phyloP scores from a whole-genome alignment of 2,113 vertebrate species.

The Psettodes erumei region DNA sequence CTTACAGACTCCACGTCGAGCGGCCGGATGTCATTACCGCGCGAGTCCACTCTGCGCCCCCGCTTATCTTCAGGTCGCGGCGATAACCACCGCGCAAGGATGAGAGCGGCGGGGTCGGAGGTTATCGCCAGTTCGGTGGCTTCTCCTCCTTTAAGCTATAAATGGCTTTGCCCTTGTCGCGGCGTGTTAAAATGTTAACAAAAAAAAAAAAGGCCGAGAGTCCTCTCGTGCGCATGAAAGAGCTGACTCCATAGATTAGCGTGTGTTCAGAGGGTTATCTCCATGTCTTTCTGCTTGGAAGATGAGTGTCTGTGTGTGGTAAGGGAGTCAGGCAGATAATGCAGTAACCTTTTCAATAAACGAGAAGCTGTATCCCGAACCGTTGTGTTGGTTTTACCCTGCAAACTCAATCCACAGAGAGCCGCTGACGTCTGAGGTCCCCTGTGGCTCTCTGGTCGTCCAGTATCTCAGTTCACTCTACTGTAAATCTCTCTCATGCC shows the following conservation, averaged over 20 bases:
- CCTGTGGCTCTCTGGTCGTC: background rate
- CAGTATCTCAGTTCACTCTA: constrained; percentile 15
- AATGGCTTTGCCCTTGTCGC: background rate
- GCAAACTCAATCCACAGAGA: constrained; percentile 26
- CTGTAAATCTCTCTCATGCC: constrained; percentile 16
- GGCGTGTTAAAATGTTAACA: background rate
- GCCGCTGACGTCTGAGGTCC: constrained; percentile 16
- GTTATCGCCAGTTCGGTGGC: constrained; percentile 25
- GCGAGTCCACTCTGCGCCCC: background rate
- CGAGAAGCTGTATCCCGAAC: background rate
- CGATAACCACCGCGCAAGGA: background rate
- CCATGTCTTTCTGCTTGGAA: background rate
- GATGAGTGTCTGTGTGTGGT: constrained; percentile 1
- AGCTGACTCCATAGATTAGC: background rate
- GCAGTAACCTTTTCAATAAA: constrained; percentile 17
- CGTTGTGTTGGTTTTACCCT: constrained; percentile 17
- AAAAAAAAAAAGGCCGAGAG: background rate
- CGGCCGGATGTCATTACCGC: background rate
- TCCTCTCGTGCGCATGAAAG: background rate
- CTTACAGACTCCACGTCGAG: constrained; percentile 9
- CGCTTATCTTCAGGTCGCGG: constrained; percentile 10
- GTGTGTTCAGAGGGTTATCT: background rate
- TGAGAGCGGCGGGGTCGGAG: constrained; percentile 16
- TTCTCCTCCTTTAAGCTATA: background rate
- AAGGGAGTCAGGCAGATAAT: constrained; percentile 25